phyloP scores from a whole-genome alignment of 2,113 vertebrate genomes.

The Zootoca vivipara region DNA sequence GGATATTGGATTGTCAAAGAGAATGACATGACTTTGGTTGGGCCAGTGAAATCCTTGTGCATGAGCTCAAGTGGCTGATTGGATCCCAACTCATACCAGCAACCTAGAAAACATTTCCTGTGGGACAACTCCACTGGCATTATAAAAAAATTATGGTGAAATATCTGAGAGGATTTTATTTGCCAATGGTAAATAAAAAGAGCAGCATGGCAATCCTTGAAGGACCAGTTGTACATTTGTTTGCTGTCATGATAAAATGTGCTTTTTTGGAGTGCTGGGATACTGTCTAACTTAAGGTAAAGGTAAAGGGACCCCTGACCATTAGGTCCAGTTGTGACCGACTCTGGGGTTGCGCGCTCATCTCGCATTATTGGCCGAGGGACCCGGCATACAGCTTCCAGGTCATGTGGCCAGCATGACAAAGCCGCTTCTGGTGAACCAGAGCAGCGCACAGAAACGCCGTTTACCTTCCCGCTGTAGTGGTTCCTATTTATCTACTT shows the following conservation, averaged over 20 bases:
- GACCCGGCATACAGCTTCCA: too few species aligned
- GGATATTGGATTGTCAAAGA: not conserved
- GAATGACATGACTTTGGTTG: not conserved
- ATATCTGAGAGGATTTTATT: not conserved
- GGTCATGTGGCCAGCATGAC: too few species aligned
- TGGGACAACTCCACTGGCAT: not conserved
- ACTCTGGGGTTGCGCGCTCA: too few species aligned
- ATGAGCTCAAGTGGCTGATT: not conserved
- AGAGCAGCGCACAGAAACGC: too few species aligned
- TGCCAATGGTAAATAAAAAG: not conserved
- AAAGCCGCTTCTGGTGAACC: too few species aligned
- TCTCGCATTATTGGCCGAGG: too few species aligned
- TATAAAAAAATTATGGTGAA: not conserved
- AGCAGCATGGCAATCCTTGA: not conserved
- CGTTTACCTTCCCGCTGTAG: too few species aligned
- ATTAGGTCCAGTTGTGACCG: too few species aligned
- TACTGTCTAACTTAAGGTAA: not conserved
- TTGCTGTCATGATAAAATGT: not conserved
- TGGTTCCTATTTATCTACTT: too few species aligned
- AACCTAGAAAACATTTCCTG: not conserved
- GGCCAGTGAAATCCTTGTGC: not conserved
- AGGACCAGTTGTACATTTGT: not conserved
- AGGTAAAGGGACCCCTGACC: too few species aligned
- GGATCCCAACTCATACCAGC: too few species aligned
- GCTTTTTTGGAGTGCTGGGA: too few species aligned